phyloP scores from a whole-genome alignment of 2,888 invertebrate species.

The Zeuzera pyrina region DNA sequence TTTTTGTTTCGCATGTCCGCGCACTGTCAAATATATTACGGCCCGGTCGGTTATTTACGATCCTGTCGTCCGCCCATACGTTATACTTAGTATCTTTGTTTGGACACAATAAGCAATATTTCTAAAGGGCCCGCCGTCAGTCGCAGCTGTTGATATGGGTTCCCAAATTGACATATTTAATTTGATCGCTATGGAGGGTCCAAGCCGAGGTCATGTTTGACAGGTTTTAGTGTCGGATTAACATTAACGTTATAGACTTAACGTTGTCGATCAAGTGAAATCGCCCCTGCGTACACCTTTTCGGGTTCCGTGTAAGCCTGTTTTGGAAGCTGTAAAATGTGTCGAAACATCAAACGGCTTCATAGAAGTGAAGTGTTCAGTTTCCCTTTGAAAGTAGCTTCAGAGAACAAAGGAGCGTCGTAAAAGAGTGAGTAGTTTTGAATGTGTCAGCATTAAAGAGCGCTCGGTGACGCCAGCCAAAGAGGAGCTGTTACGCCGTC shows the following conservation, averaged over 20 bases:
- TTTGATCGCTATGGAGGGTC: slow-evolving; percentile 69
- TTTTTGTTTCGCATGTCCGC: slow-evolving; percentile 73
- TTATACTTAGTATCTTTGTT: slow-evolving; percentile 74
- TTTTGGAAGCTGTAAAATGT: slow-evolving; percentile 26
- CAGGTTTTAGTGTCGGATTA: slow-evolving; percentile 71
- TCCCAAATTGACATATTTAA: slow-evolving; percentile 73
- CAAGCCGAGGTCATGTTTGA: slow-evolving; percentile 53
- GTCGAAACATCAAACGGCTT: slow-evolving; percentile 57
- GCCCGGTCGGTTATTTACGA: slow-evolving; percentile 71
- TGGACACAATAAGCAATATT: slow-evolving; percentile 74
- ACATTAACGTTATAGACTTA: slow-evolving; percentile 60
- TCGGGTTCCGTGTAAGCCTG: slow-evolving; percentile 28
- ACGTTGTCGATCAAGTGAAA: slow-evolving; percentile 51
- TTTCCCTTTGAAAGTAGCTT: slow-evolving; percentile 56
- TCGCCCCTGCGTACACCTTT: slow-evolving; percentile 30
- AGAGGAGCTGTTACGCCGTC: slow-evolving; percentile 31
- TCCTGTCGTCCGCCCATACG: slow-evolving; percentile 71
- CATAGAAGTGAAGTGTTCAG: slow-evolving; percentile 40
- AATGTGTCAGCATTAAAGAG: slow-evolving; percentile 62
- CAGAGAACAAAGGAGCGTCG: slow-evolving; percentile 53
- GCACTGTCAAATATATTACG: slow-evolving; percentile 73
- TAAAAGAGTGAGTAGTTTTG: slow-evolving; percentile 62
- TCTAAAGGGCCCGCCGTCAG: slow-evolving; percentile 70
- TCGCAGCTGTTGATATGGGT: slow-evolving; percentile 73
- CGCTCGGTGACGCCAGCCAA: slow-evolving; percentile 38